These are phyloP conservation scores for Xylota sylvarum DNA, from an alignment of 2,888 invertebrate genomes.

Conservation along the genomic window DNA sequence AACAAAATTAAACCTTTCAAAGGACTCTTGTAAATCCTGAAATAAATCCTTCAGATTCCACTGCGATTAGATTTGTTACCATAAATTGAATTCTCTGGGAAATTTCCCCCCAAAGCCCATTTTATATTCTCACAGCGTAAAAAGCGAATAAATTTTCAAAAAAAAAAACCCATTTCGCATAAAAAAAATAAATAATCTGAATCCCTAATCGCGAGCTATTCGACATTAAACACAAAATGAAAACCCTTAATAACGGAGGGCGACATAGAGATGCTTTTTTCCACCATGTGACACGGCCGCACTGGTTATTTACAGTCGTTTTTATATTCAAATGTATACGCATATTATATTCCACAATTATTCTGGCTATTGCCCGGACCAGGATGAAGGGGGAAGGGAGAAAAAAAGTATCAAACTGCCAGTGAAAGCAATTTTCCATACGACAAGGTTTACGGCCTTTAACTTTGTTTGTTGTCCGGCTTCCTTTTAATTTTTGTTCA, in stretches of 20 bases:
- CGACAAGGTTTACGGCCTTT: slow-evolving; percentile 62
- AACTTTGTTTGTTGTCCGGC: slow-evolving; percentile 49
- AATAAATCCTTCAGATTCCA: slow-evolving; percentile 37
- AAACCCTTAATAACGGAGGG: slow-evolving; percentile 46
- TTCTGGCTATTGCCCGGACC: background rate
- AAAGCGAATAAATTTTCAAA: slow-evolving; percentile 28
- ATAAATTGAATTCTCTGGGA: slow-evolving; percentile 52
- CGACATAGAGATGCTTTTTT: slow-evolving; percentile 19
- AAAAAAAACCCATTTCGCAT: background rate
- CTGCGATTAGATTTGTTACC: slow-evolving; percentile 48
- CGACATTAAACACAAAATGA: slow-evolving; percentile 58
- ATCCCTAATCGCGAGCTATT: slow-evolving; percentile 58
- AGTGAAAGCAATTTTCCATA: slow-evolving; percentile 51
- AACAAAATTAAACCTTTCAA: slow-evolving; percentile 17
- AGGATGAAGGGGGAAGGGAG: slow-evolving; percentile 1
- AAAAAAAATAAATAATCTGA: slow-evolving; percentile 17
- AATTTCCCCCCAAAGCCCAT: slow-evolving; percentile 16
- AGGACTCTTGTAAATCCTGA: slow-evolving; percentile 20
- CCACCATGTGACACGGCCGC: slow-evolving; percentile 12
- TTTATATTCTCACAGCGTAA: slow-evolving; percentile 53
- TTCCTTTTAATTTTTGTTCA: slow-evolving; percentile 64
- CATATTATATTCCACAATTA: slow-evolving; percentile 41
- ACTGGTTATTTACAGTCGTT: slow-evolving; percentile 33
- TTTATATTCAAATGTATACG: slow-evolving; percentile 11
- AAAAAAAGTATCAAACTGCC: too few relatives aligned